Evolutionary conservation across 1,140 invertebrate genomes (phyloP).

Genomic region (Aphaenogaster ashmeadi): DNA sequence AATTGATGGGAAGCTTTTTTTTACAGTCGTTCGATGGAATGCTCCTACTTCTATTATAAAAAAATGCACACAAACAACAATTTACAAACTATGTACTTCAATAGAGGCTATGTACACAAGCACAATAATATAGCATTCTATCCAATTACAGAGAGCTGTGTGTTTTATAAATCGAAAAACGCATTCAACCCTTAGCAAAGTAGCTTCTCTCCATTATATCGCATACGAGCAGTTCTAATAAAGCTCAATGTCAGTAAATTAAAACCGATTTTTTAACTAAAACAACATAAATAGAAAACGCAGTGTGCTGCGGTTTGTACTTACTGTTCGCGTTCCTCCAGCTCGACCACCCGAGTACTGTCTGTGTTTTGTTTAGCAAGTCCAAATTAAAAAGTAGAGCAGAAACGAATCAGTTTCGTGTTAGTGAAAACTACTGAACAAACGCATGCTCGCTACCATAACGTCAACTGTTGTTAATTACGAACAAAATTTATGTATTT

Average conservation of each 20-base stretch:
- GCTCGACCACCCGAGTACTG: conserved; percentile 91
- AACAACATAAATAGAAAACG: conserved; percentile 67
- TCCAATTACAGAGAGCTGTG: neutral
- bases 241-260: conserved; percentile 36
- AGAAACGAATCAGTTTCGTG: conserved; percentile 86
- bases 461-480: conserved; percentile 68
- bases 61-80: neutral
- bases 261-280: conserved; percentile 52
- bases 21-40: neutral
- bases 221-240: conserved; percentile 19
- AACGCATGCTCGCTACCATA: conserved; percentile 62
- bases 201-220: conserved; percentile 21
- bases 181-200: conserved; percentile 30
- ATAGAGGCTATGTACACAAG: neutral
- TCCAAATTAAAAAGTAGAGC: conserved; percentile 87
- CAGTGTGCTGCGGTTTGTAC: conserved; percentile 85
- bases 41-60: neutral
- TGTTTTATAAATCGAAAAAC: conserved; percentile 43
- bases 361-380: conserved; percentile 89
- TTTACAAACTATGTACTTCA: neutral
- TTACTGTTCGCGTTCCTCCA: conserved; percentile 95
- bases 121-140: neutral
- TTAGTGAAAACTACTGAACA: conserved; percentile 81
- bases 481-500: neutral
- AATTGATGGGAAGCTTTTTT: neutral